phyloP scores from a whole-genome alignment of 1,140 invertebrate species.

The Lineus longissimus region DNA sequence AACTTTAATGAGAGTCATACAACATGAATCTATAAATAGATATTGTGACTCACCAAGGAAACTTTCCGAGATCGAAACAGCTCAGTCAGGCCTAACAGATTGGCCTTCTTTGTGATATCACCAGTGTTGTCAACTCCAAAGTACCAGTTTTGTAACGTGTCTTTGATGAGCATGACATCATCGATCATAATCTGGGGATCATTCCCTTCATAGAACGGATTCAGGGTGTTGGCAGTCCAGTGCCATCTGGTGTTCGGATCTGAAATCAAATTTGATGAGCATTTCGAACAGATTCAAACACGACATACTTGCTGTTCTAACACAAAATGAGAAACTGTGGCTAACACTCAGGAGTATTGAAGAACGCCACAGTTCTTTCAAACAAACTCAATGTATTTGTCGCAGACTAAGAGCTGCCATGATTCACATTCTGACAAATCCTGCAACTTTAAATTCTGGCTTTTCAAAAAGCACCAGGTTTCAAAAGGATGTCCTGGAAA shows the following conservation, averaged over 20 bases:
- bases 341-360: too few relatives aligned
- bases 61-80: too few relatives aligned
- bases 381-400: too few relatives aligned
- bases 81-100: conserved; percentile 63
- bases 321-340: too few relatives aligned
- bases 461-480: too few relatives aligned
- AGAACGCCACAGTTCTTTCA: too few relatives aligned
- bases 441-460: too few relatives aligned
- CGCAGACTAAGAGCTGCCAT: too few relatives aligned
- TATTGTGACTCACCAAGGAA: background rate
- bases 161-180: conserved; percentile 80
- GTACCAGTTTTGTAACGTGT: conserved; percentile 74
- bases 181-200: conserved; percentile 65
- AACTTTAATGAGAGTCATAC: background rate
- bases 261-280: conserved; percentile 13
- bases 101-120: conserved; percentile 67
- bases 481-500: too few relatives aligned
- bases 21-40: too few relatives aligned
- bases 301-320: too few relatives aligned
- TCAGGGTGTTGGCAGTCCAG: conserved; percentile 82
- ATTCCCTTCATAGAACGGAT: conserved; percentile 89
- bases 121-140: conserved; percentile 84
- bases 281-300: background rate
- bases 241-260: conserved; percentile 59
- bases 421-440: too few relatives aligned